Evolutionary conservation across 2,797 vertebrate genomes (phyloP).

Genomic region (Anableps anableps): DNA sequence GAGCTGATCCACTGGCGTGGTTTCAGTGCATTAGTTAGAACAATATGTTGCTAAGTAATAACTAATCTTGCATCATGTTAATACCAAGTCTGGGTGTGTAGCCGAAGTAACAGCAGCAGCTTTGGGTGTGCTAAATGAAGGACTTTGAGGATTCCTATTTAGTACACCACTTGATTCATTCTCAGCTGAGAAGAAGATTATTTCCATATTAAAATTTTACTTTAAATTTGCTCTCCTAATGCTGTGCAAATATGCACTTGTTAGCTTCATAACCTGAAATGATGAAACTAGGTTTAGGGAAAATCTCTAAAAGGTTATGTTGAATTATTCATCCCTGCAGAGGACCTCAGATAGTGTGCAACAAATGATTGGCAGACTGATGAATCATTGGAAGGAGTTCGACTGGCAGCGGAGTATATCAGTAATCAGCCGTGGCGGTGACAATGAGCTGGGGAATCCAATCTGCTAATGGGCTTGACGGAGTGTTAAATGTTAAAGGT

Average conservation of each 20-base stretch:
- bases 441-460: slow-evolving; percentile 71
- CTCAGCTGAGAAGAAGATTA: slow-evolving; percentile 25
- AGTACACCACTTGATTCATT: slow-evolving; percentile 35
- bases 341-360: slow-evolving; percentile 21
- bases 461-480: slow-evolving; percentile 76
- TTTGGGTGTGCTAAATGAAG: slow-evolving; percentile 53
- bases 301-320: slow-evolving; percentile 19
- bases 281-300: slow-evolving; percentile 43
- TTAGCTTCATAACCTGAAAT: slow-evolving; percentile 25
- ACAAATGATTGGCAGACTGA: slow-evolving; percentile 51
- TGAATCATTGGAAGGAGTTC: slow-evolving; percentile 56
- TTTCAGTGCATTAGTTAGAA: slow-evolving; percentile 66
- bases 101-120: slow-evolving; percentile 50
- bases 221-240: slow-evolving; percentile 19
- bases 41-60: slow-evolving; percentile 75
- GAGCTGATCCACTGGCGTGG: slow-evolving; percentile 61
- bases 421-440: slow-evolving; percentile 62
- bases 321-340: slow-evolving; percentile 42
- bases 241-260: slow-evolving; percentile 14
- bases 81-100: slow-evolving; percentile 38
- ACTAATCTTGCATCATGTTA: slow-evolving; percentile 69
- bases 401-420: slow-evolving; percentile 59
- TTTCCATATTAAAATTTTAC: slow-evolving; percentile 46
- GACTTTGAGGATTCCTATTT: slow-evolving; percentile 64
- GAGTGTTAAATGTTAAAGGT: slow-evolving; percentile 75